A percentile compares a stretch with the other conserved stretches of the same genome.
phyloP scores from a whole-genome alignment of 2,113 vertebrate genomes.

The Phyllostomus hastatus region DNA sequence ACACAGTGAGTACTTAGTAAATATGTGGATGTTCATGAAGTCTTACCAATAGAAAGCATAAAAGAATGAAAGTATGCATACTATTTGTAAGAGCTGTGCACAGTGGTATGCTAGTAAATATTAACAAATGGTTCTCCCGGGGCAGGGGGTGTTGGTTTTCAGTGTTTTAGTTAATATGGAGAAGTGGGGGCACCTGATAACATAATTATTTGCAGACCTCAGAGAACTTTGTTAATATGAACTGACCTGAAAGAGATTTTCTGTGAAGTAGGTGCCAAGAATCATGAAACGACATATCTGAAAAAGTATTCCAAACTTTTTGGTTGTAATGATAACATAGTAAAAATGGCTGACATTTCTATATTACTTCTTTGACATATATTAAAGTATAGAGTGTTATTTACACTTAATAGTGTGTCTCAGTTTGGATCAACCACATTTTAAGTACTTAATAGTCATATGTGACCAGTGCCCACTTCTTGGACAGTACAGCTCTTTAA shows the following conservation, averaged over 20 bases:
- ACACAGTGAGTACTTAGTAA: background rate
- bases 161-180: background rate
- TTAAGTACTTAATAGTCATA: background rate
- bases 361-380: background rate
- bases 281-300: background rate
- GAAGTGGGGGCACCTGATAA: background rate
- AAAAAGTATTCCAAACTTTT: background rate
- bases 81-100: background rate
- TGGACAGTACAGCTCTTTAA: background rate
- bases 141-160: background rate
- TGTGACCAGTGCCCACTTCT: background rate
- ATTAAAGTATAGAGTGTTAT: background rate
- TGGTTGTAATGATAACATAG: background rate
- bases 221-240: background rate
- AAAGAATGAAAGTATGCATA: background rate
- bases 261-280: background rate
- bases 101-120: background rate
- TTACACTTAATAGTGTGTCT: background rate
- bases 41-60: background rate
- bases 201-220: background rate
- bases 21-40: background rate
- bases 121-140: background rate
- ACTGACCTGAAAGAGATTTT: background rate
- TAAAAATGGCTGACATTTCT: background rate
- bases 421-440: background rate